Evolutionary conservation across 1,140 invertebrate genomes (phyloP).

Genomic region (Drosophila trapezifrons): DNA sequence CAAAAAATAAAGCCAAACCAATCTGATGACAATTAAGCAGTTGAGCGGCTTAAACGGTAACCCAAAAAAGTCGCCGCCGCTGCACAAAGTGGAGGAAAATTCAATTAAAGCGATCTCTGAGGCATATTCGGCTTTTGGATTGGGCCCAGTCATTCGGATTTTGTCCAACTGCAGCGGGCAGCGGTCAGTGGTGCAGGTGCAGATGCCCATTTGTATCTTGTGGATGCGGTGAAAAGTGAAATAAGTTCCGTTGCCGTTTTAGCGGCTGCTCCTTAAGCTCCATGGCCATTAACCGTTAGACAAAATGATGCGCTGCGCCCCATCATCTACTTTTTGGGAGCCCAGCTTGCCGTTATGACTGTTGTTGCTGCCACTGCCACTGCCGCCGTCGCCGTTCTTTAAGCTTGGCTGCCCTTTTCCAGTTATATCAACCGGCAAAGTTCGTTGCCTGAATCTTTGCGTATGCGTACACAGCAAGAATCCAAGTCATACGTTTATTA

Average conservation of each 20-base stretch:
- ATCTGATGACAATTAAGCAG: conserved; percentile 73
- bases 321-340: conserved; percentile 47
- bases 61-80: conserved; percentile 41
- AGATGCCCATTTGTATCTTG: conserved; percentile 46
- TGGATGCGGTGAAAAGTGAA: conserved; percentile 72
- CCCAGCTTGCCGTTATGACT: conserved; percentile 63
- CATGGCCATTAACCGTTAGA: conserved; percentile 66
- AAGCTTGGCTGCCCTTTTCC: conserved; percentile 58
- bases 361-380: conserved; percentile 22
- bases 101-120: conserved; percentile 65
- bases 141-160: conserved; percentile 56
- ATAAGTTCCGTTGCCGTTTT: conserved; percentile 64
- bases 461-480: conserved; percentile 9
- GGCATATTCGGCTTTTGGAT: background rate
- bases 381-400: conserved; percentile 27
- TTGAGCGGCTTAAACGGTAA: conserved; percentile 76
- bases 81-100: conserved; percentile 42
- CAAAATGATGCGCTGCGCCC: conserved; percentile 60
- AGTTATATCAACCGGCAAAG: conserved; percentile 55
- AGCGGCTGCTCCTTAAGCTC: conserved; percentile 47
- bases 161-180: conserved; percentile 25
- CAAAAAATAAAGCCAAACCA: conserved; percentile 39
- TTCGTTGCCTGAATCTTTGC: conserved; percentile 67
- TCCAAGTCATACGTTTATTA: no score
- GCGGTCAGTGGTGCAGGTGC: conserved; percentile 52